Conservation (phyloP, 2,797 vertebrate species). For the Aldrovandia affinis region DNA sequence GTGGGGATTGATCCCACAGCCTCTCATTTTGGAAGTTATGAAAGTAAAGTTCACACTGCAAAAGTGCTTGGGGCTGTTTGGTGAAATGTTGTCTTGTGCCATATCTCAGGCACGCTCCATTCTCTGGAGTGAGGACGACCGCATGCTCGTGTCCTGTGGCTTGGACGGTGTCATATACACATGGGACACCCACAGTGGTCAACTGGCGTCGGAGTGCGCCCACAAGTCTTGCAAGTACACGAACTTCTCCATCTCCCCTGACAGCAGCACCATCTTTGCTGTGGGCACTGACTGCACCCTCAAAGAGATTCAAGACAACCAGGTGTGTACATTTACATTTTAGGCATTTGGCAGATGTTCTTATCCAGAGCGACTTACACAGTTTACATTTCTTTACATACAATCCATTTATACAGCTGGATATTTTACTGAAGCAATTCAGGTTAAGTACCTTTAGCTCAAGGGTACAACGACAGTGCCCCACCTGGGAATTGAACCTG, state of each 20-base stretch:
- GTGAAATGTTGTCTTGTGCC: neutral
- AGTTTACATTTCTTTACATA: no score
- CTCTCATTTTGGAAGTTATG: neutral
- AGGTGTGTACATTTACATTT: conserved; percentile 61
- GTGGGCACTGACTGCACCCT: conserved; percentile 87
- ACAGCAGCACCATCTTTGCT: conserved; percentile 81
- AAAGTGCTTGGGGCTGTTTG: neutral
- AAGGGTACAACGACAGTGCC: no score
- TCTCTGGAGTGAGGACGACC: conserved; percentile 86
- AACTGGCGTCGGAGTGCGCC: conserved; percentile 84
- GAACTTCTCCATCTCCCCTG: conserved; percentile 77
- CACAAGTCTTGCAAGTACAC: conserved; percentile 87
- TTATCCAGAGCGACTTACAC: no score
- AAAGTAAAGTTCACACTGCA: no score
- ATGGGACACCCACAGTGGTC: conserved; percentile 83
- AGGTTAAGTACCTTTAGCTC: no score
- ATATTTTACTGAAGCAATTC: no score
- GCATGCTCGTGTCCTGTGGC: conserved; percentile 86
- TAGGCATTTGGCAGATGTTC: no score
- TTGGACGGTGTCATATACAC: conserved; percentile 88
- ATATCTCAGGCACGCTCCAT: conserved; percentile 76
- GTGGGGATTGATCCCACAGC: no score
- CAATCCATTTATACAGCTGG: no score
- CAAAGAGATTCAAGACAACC: conserved; percentile 89
- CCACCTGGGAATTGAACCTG: no score